Percentiles rank a stretch among this genome's conserved stretches.
Conservation (phyloP, 2,888 invertebrate species). For the Phlogophora meticulosa region DNA sequence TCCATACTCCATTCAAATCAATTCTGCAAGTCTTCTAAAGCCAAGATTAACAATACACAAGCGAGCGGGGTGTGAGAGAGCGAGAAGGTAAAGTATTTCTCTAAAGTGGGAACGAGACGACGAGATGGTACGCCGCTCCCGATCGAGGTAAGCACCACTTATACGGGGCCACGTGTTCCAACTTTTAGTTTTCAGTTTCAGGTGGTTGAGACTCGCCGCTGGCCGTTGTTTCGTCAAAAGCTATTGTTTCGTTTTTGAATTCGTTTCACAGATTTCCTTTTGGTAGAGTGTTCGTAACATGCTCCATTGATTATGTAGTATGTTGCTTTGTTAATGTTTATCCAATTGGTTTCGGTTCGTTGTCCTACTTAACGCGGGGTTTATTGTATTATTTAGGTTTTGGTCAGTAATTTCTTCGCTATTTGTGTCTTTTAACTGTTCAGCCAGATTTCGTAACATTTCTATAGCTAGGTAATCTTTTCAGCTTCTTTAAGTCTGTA, state of each 20-base stretch:
- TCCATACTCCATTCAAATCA: constrained; percentile 51
- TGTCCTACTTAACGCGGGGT: constrained; percentile 23
- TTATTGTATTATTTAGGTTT: constrained; percentile 7
- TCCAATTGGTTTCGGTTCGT: constrained; percentile 40
- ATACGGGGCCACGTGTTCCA: constrained; percentile 85
- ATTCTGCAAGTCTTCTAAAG: constrained; percentile 59
- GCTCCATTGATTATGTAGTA: constrained; percentile 50
- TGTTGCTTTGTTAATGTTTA: constrained; percentile 54
- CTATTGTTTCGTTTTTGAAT: constrained; percentile 60
- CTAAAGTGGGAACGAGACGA: constrained; percentile 90
- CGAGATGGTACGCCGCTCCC: constrained; percentile 85
- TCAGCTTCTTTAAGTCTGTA: neutral
- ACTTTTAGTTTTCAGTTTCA: constrained; percentile 77
- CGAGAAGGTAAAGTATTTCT: constrained; percentile 82
- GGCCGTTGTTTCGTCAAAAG: constrained; percentile 66
- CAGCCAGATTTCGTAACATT: neutral
- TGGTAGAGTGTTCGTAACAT: constrained; percentile 54
- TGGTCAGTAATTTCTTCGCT: neutral
- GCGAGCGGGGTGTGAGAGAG: constrained; percentile 88
- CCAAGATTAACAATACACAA: constrained; percentile 70
- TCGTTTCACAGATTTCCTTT: constrained; percentile 49
- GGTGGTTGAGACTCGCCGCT: constrained; percentile 70
- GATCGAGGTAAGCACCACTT: constrained; percentile 88
- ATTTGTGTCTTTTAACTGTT: neutral
- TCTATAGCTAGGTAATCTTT: neutral